phyloP scores from a whole-genome alignment of 2,888 invertebrate species.

The Dynastes grantii region DNA sequence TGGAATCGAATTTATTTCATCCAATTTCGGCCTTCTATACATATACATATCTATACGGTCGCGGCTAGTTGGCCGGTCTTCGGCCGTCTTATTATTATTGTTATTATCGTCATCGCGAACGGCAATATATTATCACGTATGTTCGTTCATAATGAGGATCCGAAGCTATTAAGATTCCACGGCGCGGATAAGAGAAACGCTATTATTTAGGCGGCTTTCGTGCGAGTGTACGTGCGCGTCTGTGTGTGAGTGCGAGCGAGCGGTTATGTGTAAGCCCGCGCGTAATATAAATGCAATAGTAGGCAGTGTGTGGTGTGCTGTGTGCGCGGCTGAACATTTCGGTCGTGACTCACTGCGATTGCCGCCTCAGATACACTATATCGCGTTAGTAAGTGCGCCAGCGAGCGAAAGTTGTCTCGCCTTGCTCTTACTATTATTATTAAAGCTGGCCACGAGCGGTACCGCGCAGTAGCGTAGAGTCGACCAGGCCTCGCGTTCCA shows the following conservation, averaged over 20 bases:
- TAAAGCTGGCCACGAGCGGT: too few species aligned
- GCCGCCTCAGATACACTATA: constrained; percentile 52
- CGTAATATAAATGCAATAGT: constrained; percentile 48
- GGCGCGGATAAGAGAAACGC: constrained; percentile 45
- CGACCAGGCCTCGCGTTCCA: too few species aligned
- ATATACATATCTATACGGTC: neutral
- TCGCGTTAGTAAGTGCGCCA: neutral
- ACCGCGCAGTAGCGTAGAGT: too few species aligned
- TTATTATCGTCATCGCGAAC: constrained; percentile 43
- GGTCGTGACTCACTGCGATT: constrained; percentile 56
- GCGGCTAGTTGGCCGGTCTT: constrained; percentile 6
- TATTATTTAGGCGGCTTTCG: constrained; percentile 40
- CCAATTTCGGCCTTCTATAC: constrained; percentile 25
- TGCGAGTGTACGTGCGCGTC: neutral
- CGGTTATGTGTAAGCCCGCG: constrained; percentile 37
- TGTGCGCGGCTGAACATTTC: constrained; percentile 52
- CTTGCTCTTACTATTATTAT: too few species aligned
- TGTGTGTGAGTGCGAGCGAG: neutral
- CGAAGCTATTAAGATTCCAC: constrained; percentile 50
- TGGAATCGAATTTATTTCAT: constrained; percentile 34
- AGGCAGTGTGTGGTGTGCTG: constrained; percentile 29
- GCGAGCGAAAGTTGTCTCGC: too few species aligned
- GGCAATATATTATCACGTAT: constrained; percentile 44
- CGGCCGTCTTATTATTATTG: constrained; percentile 41
- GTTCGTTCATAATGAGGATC: constrained; percentile 48